A percentile compares a stretch with the other conserved stretches of the same genome.
These are phyloP conservation scores for Ianthella basta DNA, from an alignment of 37 sponge, comb jelly and placozoan species.

Conservation along the genomic window DNA sequence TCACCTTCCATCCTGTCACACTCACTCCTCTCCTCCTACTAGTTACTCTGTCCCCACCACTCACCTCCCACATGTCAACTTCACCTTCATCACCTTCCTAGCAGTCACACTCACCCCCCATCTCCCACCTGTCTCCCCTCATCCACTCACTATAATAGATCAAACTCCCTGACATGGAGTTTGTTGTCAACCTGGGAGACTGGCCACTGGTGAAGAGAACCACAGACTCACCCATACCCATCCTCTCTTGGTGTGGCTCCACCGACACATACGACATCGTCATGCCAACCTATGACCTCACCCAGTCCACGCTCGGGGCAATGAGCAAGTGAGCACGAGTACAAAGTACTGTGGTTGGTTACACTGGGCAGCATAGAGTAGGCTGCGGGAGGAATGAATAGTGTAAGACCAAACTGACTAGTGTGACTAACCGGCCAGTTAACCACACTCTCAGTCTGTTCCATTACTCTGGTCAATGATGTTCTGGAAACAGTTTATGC, in stretches of 20 bases:
- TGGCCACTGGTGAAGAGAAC: constrained; percentile 73
- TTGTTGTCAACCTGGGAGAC: constrained; percentile 93
- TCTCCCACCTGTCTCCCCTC: neutral
- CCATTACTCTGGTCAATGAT: too few species aligned
- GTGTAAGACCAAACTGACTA: too few species aligned
- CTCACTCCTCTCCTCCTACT: neutral
- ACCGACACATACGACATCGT: constrained; percentile 83
- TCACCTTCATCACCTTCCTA: neutral
- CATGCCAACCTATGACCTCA: constrained; percentile 95
- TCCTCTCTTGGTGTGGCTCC: constrained; percentile 97
- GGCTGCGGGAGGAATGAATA: too few species aligned
- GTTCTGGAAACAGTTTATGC: too few species aligned
- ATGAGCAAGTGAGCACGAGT: constrained; percentile 68
- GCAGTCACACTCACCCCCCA: neutral
- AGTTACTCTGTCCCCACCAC: too few species aligned
- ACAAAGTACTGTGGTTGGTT: too few species aligned
- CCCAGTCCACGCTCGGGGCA: constrained; percentile 80
- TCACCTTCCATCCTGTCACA: neutral
- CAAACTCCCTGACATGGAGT: constrained; percentile 92
- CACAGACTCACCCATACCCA: constrained; percentile 56
- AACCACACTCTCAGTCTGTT: too few species aligned
- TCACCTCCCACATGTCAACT: too few species aligned
- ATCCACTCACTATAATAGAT: constrained; percentile 64
- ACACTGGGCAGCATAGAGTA: neutral
- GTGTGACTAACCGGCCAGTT: too few species aligned